Base-by-base conservation (phyloP, 1,140 invertebrate genomes). In the Drosophila ambigua region DNA sequence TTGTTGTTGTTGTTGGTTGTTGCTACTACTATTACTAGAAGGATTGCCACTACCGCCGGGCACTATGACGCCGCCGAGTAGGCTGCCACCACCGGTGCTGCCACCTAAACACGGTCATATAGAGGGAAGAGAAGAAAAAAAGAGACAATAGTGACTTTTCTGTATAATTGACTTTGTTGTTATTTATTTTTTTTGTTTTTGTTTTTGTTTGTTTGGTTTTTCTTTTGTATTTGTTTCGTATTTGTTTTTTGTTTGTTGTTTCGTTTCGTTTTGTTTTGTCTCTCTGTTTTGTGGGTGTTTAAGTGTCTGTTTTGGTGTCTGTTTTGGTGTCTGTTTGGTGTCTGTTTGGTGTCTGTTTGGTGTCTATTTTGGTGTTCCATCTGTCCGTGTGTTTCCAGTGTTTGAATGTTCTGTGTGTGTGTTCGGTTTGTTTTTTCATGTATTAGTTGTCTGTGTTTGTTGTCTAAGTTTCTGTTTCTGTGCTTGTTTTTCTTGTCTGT, bases 91-190 rank as follows among this genome's bases (percentile, higher is more conserved):
- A 39, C 35, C 91, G 85, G 90, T 91, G 83, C 90, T 91, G 88
- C 90, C 90, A 92, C 91, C 91, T 92, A 92, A 39, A 39, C 78
- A 88, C 74, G 72, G 72, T 81, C 71, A 91, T 92, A 91, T 88
- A 82, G 58, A 66, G 46, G 90, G 91, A 91, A 91, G 87, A 91
- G 87, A 91, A 91, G 87, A 91, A 90, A 91, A 90, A 92, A 91
- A 92, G 91, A 92, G 91, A 92, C 91, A 92, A 92, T 91, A 92
- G 91, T 92, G 91, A 92, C 91, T 92, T 92, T 88, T 91, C 85
- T 81, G 90, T 91, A 81, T 91, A 90, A 90, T 90, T 91, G 74
- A 75, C 66, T 85, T 85, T 79, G 67, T 69, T 84, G 53, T 76
- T 84, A 59, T 82, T 79, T 43, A 57, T 64, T 61, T 49, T 35